Base-by-base conservation (phyloP, 2,113 vertebrate species). In the Gymnobelideus leadbeateri region DNA sequence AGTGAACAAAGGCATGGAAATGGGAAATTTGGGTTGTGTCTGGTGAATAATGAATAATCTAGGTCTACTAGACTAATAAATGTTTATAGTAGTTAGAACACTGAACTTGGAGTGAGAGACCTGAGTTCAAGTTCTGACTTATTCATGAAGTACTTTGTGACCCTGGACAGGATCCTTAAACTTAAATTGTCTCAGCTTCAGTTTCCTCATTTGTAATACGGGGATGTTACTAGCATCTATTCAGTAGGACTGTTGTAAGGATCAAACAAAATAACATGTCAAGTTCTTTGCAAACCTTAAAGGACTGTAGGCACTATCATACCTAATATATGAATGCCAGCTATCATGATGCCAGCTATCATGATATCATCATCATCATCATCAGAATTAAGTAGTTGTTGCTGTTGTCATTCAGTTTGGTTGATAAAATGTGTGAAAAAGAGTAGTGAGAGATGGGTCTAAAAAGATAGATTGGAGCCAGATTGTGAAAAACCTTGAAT, bases 401-500 rank as follows among this genome's bases (percentile, higher is more conserved):
- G 8, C 23, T 21, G 19, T 55, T 26, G 9, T 55, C 26, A 25
- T 8, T 55, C 54, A 55, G 54, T 55, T 55, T 55, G 54, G 54
- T 55, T 55, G 54, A 31, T 61, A 61, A 61, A 26, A 31, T 61
- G 26, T 61, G 26, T 61, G 28, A 31, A 31, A 61, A 68, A 16
- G 61, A 68, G 3, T 37, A 14, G 12, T 68, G 16, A 37, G 19
- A 84, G 37, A 21, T 84, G n/a, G 68, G n/a, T 6, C 37, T 84
- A 84, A 77, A 4, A 57, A 77, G 57, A 26, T 26, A 77, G 52
- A 43, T 93, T 92, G 91, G 94, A 91, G 53, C 68, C 54, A 91
- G 26, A 92, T 92, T 89, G 92, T 57, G 91, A 26, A 95, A 68
- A 51, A 37, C 92, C 92, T 94, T 93, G 89, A 91, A 95, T 92